A percentile compares a stretch with the other conserved stretches of the same genome.
phyloP scores from a whole-genome alignment of 1,140 invertebrate genomes.

The Bradysia coprophila region DNA sequence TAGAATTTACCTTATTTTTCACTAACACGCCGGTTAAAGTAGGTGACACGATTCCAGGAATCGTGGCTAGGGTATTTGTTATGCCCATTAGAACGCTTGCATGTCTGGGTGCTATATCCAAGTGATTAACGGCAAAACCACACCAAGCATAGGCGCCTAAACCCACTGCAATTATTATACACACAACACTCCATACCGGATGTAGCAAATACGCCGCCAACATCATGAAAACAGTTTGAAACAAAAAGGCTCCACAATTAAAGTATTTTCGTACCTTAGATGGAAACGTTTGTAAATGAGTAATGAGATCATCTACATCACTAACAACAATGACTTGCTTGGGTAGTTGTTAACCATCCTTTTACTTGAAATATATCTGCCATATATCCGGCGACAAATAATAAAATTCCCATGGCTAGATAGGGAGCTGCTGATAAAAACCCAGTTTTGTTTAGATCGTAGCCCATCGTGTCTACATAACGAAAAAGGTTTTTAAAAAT shows the following conservation, averaged over 20 bases:
- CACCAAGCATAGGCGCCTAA: slow-evolving; percentile 78
- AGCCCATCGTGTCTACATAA: slow-evolving; percentile 46
- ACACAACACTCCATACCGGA: slow-evolving; percentile 44
- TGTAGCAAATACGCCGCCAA: slow-evolving; percentile 47
- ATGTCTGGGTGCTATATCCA: slow-evolving; percentile 71
- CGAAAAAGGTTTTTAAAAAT: slow-evolving; percentile 4
- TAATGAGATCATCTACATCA: no score
- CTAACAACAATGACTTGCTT: no score
- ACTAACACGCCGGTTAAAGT: slow-evolving; percentile 60
- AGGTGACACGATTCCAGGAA: slow-evolving; percentile 75
- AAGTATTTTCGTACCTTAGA: slow-evolving; percentile 54
- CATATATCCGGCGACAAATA: slow-evolving; percentile 58
- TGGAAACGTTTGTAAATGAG: no score
- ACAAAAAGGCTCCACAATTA: slow-evolving; percentile 58
- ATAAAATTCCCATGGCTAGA: slow-evolving; percentile 60
- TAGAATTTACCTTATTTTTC: slow-evolving; percentile 35
- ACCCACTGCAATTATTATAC: slow-evolving; percentile 68
- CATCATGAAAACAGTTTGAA: slow-evolving; percentile 70
- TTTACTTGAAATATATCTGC: slow-evolving; percentile 54
- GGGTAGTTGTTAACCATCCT: slow-evolving; percentile 46
- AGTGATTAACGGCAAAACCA: slow-evolving; percentile 70
- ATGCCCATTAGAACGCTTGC: slow-evolving; percentile 72
- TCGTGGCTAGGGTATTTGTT: slow-evolving; percentile 70
- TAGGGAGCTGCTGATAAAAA: slow-evolving; percentile 71
- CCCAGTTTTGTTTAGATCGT: slow-evolving; percentile 54